phyloP scores from a whole-genome alignment of 2,113 vertebrate species.

The Cyprinodon tularosa region DNA sequence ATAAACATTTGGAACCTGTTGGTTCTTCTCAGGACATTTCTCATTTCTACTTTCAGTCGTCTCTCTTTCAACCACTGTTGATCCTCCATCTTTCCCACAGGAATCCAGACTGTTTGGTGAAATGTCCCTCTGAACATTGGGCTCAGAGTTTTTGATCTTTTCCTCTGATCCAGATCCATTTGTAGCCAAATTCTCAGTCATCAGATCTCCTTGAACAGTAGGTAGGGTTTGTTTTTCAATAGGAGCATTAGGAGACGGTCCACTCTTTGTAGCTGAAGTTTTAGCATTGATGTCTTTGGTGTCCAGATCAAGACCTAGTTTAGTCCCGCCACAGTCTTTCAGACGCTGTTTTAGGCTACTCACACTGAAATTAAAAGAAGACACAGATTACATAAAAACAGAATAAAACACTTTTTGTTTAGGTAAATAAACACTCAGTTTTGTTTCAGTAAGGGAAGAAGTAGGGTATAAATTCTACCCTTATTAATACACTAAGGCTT shows the following conservation, averaged over 20 bases:
- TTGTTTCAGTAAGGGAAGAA: no score
- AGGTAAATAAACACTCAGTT: neutral
- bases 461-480: no score
- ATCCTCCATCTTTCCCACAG: neutral
- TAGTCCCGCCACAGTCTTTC: neutral
- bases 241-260: neutral
- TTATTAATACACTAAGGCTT: no score
- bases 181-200: neutral
- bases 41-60: neutral
- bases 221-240: neutral
- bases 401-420: neutral
- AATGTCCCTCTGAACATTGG: neutral
- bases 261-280: neutral
- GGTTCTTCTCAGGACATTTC: neutral
- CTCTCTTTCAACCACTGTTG: neutral
- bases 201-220: neutral
- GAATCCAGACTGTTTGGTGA: neutral
- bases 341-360: slow-evolving; percentile 36
- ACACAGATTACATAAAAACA: neutral
- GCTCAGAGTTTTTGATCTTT: neutral
- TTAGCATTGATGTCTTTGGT: accelerated
- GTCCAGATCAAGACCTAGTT: neutral
- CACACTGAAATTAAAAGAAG: slow-evolving; percentile 31
- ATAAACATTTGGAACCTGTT: neutral
- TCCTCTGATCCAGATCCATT: neutral